Evolutionary conservation across 64 coral and sea anemone species (phyloP), one percentile per base, ranked within the genome.

Genomic region (Pocillopora verrucosa): DNA sequence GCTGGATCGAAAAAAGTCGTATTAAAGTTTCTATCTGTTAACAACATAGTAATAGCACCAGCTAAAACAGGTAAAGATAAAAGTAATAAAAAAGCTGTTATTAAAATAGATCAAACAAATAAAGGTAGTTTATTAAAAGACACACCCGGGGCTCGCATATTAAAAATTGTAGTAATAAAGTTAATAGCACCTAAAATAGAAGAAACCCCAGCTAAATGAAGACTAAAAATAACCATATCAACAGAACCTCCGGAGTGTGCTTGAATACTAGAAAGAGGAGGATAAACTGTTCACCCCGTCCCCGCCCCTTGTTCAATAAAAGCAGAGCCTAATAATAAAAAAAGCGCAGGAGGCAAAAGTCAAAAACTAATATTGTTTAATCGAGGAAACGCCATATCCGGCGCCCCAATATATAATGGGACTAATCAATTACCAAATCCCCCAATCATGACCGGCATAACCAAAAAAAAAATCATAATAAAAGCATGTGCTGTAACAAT

Each of bases 11-110:
- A 87, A 37, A 87, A 87, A 87, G 84, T 87, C 16, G 84, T 87
- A 87, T 87, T 87, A 87, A 87, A 87, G 73, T 87, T 87, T 69
- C 84, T 36, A 87, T 87, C 84, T 41, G 84, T 87, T 72, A 87
- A 74, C 19, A 87, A 41, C 84, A 87, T 87, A 41, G 84, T 87
- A 36, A 87, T 87, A 25, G 61, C 84, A 51, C 84, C 84, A 20
- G 84, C 84, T 87, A 87, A 87, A 10, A 87, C 84, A 36, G 84
- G 84, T 17, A 87, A n/a, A n/a, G n/a, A n/a, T n/a, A n/a, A n/a
- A n/a, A n/a, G n/a, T n/a, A n/a, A n/a, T n/a, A n/a, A n/a, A 38
- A 56, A 59, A 25, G 84, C 84, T 51, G 84, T 87, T n/a, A 87
- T 74, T 41, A 87, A 87, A 70, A 87, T 87, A 72, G 84, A 87